Base-by-base conservation (phyloP, 1,140 invertebrate genomes). In the Heliconius eleuchia region DNA sequence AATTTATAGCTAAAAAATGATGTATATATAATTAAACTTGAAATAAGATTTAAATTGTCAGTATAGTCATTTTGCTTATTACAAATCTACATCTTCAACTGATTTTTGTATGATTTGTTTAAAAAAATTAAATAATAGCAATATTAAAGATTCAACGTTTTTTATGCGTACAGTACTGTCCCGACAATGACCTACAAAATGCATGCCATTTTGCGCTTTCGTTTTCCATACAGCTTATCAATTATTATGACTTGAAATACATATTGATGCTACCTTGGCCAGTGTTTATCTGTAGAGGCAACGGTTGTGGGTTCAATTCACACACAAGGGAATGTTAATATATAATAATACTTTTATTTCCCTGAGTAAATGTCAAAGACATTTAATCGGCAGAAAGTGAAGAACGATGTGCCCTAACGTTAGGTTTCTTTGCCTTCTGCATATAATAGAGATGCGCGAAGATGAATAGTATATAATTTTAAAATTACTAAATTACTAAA, bases 121-220 rank as follows among this genome's bases (percentile, higher is more conserved):
- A 18, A 13, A 66, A 66, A 23, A 27, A 23, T 4, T 27, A 13
- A 72, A 72, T 1, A 72, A 70, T 39, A 46, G 13, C 42, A 60
- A 77, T 60, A 71, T 52, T 18, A 46, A 27, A 78, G 46, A 52
- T 66, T 74, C 2, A 13, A 66, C 13, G 60, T 71, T 75, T 74
- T 74, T 74, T 75, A 9, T 75, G 73, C 79, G 52, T 42, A 74
- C 79, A 42, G 27, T 78, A 78, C 66, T 37, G 60, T 52, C 30
- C 52, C 80, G 80, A 76, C 80, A 81, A 71, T 81, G 80, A 81
- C 80, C 80, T 52, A 78, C 80, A 81, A 81, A 81, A 75, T 55
- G 55, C 66, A 27, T 52, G 50, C 50, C 70, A 39, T 72, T 72
- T 72, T 37, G 39, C 57, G 76, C 76, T 80, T 80, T 80, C 79